Evolutionary conservation across 2,797 vertebrate species (phyloP), one percentile per base, ranked within the genome.

Genomic region (Gymnopithys bicolor): DNA sequence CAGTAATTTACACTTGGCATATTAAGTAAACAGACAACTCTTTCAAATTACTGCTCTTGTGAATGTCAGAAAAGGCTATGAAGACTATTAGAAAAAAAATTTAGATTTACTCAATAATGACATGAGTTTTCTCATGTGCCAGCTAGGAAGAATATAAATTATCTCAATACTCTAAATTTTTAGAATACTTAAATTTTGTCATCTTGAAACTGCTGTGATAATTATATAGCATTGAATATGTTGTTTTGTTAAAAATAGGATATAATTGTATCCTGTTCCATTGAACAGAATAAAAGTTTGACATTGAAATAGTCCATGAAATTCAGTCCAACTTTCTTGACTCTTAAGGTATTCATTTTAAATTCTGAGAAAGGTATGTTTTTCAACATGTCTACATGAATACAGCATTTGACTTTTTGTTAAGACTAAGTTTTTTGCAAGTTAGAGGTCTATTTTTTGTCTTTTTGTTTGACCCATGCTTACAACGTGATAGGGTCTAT

Each of bases 21-120:
- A 69, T 60, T 89, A 91, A 84, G 45, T 88, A 73, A 81, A 69
- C n/a, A 67, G 55, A 69, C 4, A 86, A 27, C 4, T 37, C 70
- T 79, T 73, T 83, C 74, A 86, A 93, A 94, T 94, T 79, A 69
- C n/a, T 46, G 33, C 60, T 35, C 19, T 90, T 93, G 12, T 76
- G 67, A 82, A 66, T 82, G 52, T 87, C 93, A 93, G 59, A 80
- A 93, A 90, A 91, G 17, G 11, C 45, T 73, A 32, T 70, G 73
- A 78, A 67, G 21, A 55, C 9, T 56, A 25, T 66, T 81, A 66
- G 78, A 79, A 92, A 86, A 89, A 28, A 10, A 74, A 25, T 78
- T 80, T 11, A 41, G 39, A 78, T 84, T 70, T 94, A 64, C 11
- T 93, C 32, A 70, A 18, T 63, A 88, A 81, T 28, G 41, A 43